These are phyloP conservation scores for Orthosia gracilis DNA, from an alignment of 2,888 invertebrate species.

Conservation along the genomic window DNA sequence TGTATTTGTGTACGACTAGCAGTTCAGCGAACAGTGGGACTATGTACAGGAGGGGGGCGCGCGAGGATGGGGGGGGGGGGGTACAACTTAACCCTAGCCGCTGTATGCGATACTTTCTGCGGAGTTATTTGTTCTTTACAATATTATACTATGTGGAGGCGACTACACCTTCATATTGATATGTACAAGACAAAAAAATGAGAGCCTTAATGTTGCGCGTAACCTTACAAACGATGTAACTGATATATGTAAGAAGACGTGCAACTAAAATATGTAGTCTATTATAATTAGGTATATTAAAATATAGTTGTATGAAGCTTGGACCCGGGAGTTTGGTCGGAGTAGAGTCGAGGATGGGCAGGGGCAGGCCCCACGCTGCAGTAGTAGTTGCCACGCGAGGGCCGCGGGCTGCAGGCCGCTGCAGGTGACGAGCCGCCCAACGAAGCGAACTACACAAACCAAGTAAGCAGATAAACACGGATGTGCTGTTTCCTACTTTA, in stretches of 20 bases:
- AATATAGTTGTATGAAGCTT: conserved; percentile 51
- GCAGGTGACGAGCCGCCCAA: not conserved
- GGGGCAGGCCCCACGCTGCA: not conserved
- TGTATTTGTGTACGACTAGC: not conserved
- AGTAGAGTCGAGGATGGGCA: conserved; percentile 3
- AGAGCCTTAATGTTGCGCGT: conserved; percentile 17
- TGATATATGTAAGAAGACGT: not conserved
- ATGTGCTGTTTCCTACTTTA: not conserved
- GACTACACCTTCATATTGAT: not conserved
- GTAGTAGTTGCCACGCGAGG: not conserved
- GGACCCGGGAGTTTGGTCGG: conserved; percentile 63
- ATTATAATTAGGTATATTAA: conserved; percentile 23
- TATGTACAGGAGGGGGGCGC: not conserved
- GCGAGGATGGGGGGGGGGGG: not conserved
- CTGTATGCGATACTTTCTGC: conserved; percentile 10
- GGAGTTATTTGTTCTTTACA: not conserved
- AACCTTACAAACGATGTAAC: not conserved
- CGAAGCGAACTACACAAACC: conserved; percentile 4
- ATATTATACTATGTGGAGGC: not conserved
- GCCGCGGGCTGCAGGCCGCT: not conserved
- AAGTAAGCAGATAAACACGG: conserved; percentile 2
- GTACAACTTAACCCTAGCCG: not conserved
- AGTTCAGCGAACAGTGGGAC: not conserved
- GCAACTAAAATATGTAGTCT: conserved; percentile 30
- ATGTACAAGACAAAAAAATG: not conserved